Evolutionary conservation across 1,140 invertebrate genomes (phyloP), one percentile per base, ranked within the genome.

Genomic region (Drosophila santomea): DNA sequence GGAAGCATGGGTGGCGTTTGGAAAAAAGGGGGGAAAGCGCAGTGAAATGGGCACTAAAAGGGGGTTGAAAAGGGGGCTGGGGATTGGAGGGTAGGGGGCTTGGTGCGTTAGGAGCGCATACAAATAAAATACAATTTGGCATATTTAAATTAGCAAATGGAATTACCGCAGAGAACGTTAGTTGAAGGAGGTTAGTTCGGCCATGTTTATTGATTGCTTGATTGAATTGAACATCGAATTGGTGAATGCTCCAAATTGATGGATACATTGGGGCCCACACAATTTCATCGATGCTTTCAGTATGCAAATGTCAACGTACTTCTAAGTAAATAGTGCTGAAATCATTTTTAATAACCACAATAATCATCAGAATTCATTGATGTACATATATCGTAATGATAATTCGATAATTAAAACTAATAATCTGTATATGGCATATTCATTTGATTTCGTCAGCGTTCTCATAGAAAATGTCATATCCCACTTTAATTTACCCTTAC

Each of bases 61-160:
- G 17, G 17, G 47, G 28, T 10, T 15, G 3, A 35, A 39, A 7
- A 1, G 20, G 20, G 20, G 20, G 1, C 1, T 20, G 20, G 20
- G 20, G 20, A 0, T 20, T 20, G 20, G 20, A 3, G 23, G 0
- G 23, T 28, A 28, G 8, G 43, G 32, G 39, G 15, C 35, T 41
- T 41, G 17, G 17, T 45, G 64, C 20, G 23, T 41, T 48, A 25
- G 48, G 48, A 17, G n/a, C 28, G 54, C 44, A 51, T 32, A 66
- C 55, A 78, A 67, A 77, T 83, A 63, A 86, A 89, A 86, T 74
- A 80, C 80, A 89, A 90, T 90, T 89, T 80, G 79, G 84, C 84
- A 84, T 78, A 89, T 90, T 90, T 78, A 90, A 89, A 89, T 90
- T 90, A 90, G 85, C 64, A 89, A 89, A 89, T 89, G 82, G 85